Base-by-base conservation (phyloP, 2,113 vertebrate species). In the Paralichthys olivaceus region DNA sequence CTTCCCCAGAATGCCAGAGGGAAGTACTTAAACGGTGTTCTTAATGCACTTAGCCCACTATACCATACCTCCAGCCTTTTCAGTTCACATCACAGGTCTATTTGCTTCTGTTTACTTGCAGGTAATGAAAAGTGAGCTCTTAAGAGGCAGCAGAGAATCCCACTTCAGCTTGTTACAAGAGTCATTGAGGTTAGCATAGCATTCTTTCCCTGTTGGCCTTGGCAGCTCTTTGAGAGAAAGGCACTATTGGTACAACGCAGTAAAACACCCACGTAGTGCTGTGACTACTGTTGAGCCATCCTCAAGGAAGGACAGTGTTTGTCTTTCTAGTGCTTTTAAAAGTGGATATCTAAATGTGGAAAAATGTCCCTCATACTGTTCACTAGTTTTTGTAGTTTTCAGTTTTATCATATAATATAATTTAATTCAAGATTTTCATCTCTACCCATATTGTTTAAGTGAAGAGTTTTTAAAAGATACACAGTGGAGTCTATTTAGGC, bases 131-230 rank as follows among this genome's bases (percentile, higher is more conserved):
- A 59, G 19, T 15, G 7, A 71, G 72, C 61, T 55, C 78, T 82
- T 66, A 81, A 86, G 81, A 89, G 81, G 75, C 67, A 47, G 62
- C 51, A 59, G 43, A 79, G 88, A 84, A 81, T 77, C 72, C 76
- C 75, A 72, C 86, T 86, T 80, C 54, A 80, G 81, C 72, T 77
- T 34, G 75, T 60, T 49, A 60, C 51, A 62, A 76, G 82, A 88
- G 81, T 65, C 78, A 68, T 68, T 55, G 73, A 85, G 81, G 83
- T 83, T 43, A 76, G 78, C 60, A 8, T 54, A 45, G 62, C 65
- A 56, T 77, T 77, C 81, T 63, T 26, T 75, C 51, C 47, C 62
- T 34, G 29, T 71, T 76, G 70, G 68, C 73, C 78, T 74, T 37
- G 34, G 61, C 2, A 12, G 59, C 70, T 81, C 76, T 76, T 74